A percentile compares a stretch with the other conserved stretches of the same genome.
These are phyloP conservation scores for Pachyrhynchus sulphureomaculatus DNA, from an alignment of 1,140 invertebrate genomes.

Conservation along the genomic window DNA sequence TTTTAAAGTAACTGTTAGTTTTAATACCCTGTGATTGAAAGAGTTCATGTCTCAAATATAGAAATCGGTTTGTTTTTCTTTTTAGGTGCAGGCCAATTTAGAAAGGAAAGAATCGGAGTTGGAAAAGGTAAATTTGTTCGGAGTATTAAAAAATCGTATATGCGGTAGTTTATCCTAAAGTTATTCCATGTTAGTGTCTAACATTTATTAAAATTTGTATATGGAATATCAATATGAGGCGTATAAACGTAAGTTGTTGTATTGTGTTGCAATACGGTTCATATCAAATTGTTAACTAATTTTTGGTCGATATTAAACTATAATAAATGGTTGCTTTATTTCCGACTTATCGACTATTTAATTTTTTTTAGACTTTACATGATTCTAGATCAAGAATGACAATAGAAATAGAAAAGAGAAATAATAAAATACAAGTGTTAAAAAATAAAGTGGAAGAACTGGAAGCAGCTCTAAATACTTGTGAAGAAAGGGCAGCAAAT, in stretches of 20 bases:
- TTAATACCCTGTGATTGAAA: too few relatives aligned
- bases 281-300: too few relatives aligned
- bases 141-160: too few relatives aligned
- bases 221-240: too few relatives aligned
- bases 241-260: too few relatives aligned
- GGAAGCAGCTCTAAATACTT: conserved; percentile 36
- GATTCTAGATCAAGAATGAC: conserved; percentile 14
- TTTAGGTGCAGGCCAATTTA: conserved; percentile 17
- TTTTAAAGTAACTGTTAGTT: background rate
- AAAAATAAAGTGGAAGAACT: conserved; percentile 37
- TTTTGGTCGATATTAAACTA: too few relatives aligned
- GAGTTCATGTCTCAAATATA: background rate
- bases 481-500: conserved; percentile 41
- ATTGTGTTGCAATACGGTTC: too few relatives aligned
- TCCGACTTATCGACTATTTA: background rate
- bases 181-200: too few relatives aligned
- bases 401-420: conserved; percentile 20
- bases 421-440: conserved; percentile 33
- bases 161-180: too few relatives aligned
- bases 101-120: conserved; percentile 5
- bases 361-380: conserved; percentile 15
- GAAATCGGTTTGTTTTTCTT: conserved; percentile 7
- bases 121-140: conserved; percentile 9
- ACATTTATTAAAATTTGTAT: too few relatives aligned
- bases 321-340: background rate